A percentile compares a stretch with the other conserved stretches of the same genome.
These are phyloP conservation scores for Apamea anceps DNA, from an alignment of 2,888 invertebrate genomes.

Conservation along the genomic window DNA sequence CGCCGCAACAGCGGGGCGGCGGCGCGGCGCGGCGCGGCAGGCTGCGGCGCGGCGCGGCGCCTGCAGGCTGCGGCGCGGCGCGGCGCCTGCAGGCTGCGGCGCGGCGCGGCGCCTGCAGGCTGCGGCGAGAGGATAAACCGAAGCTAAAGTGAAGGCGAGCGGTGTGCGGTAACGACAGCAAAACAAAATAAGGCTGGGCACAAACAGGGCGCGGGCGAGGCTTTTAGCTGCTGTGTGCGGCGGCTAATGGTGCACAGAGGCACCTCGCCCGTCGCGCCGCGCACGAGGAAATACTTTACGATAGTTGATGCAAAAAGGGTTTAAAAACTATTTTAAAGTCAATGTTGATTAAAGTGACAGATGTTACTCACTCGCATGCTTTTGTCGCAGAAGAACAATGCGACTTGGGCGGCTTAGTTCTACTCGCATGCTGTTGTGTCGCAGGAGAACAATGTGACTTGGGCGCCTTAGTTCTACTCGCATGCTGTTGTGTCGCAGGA, in stretches of 20 bases:
- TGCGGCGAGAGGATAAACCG: slow-evolving; percentile 2
- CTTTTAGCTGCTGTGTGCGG: slow-evolving; percentile 50
- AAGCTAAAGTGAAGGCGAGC: slow-evolving; percentile 13
- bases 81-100: slow-evolving; percentile 5
- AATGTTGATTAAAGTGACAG: neutral
- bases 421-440: no score
- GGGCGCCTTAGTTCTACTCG: no score
- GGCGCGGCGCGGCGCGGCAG: slow-evolving; percentile 3
- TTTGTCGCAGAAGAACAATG: neutral
- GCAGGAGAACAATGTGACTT: no score
- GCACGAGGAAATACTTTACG: neutral
- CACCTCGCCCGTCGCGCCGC: slow-evolving; percentile 1
- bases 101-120: slow-evolving; percentile 1
- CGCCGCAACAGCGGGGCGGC: neutral
- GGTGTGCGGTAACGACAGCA: slow-evolving; percentile 35
- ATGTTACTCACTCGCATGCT: neutral
- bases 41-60: neutral
- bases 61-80: slow-evolving; percentile 10
- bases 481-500: no score
- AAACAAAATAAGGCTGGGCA: slow-evolving; percentile 47
- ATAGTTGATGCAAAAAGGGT: neutral
- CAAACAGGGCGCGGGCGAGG: slow-evolving; percentile 43
- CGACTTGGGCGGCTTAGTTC: no score
- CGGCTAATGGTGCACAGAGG: slow-evolving; percentile 40
- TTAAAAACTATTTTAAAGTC: neutral